Evolutionary conservation across 2,888 invertebrate species (phyloP), one percentile per base, ranked within the genome.

Genomic region (Amphiduros pacificus): DNA sequence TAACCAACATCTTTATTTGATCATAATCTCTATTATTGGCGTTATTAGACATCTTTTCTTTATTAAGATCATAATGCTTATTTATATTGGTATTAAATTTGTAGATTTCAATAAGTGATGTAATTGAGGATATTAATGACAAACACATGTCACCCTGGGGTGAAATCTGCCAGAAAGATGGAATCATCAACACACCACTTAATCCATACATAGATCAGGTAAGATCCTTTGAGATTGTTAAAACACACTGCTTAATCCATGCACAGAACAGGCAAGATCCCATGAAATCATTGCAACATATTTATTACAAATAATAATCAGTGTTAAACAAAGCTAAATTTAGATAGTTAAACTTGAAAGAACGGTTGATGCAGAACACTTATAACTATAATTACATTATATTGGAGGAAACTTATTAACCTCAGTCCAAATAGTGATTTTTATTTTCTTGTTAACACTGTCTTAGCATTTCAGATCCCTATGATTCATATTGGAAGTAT

Each of bases 111-210:
- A 88, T 93, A 84, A 87, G 87, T 1, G 87, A 88, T 9, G 89
- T 92, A 4, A 90, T 92, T 0, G 93, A 93, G 72, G 93, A 94
- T 75, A 92, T 93, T 0, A 95, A 95, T 81, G 94, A 95, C 83
- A 94, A 94, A 79, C 95, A 95, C 81, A 87, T 94, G 84, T 88
- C 88, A 0, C 93, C 94, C 22, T 95, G 95, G 95, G 93, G 93
- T 0, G 90, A 91, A 77, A 88, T 91, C 29, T 94, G 94, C 79
- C 87, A 89, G 67, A 84, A 85, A 66, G 89, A 91, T 81, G 85
- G 86, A 50, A 88, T 94, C 29, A 84, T 86, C 67, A 94, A 93
- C 84, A 91, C 94, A 24, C 94, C 94, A 1, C 85, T 95, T 0
- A 92, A 92, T 64, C 94, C 95, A 0, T 92, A 91, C 77, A 89